Conservation (phyloP, 2,113 vertebrate genomes). For the Ciconia stormi region DNA sequence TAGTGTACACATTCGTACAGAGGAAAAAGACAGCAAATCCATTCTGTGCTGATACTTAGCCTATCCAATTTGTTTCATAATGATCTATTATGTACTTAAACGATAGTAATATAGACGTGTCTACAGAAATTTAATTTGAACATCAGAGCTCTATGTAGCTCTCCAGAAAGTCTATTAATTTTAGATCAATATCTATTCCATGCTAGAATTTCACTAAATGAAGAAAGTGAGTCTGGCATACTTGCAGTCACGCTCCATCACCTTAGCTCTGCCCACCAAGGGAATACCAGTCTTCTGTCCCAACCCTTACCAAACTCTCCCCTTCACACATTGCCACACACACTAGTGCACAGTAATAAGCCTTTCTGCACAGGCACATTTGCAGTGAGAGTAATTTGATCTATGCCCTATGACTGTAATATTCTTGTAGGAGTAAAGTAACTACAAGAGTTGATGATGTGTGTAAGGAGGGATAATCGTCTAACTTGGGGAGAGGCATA, state of each 20-base stretch:
- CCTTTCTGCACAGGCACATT: background rate
- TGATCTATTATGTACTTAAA: slow-evolving; percentile 4
- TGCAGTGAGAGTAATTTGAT: background rate
- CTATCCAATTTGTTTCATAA: slow-evolving; percentile 8
- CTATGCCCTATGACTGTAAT: background rate
- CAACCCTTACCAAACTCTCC: background rate
- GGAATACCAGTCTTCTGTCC: background rate
- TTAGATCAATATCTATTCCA: background rate
- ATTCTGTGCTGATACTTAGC: background rate
- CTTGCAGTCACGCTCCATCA: background rate
- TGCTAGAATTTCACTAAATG: background rate
- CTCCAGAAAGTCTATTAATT: slow-evolving; percentile 8
- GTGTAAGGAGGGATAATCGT: background rate
- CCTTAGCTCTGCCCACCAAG: background rate
- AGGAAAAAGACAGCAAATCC: slow-evolving; percentile 9
- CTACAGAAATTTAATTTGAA: slow-evolving; percentile 1
- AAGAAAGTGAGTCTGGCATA: background rate
- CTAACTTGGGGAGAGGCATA: background rate
- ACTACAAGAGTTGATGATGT: background rate
- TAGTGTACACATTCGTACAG: background rate
- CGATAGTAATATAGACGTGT: background rate
- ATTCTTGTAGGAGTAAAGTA: background rate
- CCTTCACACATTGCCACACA: background rate
- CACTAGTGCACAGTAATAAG: background rate
- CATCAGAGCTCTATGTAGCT: background rate